phyloP scores from a whole-genome alignment of 2,113 vertebrate species.

The Astatotilapia flaviijosephi region DNA sequence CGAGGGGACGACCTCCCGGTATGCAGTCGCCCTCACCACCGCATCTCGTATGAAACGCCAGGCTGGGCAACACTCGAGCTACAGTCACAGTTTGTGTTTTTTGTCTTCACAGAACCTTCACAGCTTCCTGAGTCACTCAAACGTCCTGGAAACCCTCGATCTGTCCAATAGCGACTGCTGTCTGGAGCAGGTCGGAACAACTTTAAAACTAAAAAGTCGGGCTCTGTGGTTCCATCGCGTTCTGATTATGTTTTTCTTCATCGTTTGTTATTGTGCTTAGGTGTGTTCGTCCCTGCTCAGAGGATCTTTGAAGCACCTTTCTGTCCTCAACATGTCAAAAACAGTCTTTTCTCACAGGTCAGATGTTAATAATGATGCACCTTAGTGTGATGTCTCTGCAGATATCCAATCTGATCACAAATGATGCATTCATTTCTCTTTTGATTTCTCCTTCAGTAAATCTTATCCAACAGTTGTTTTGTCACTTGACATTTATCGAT shows the following conservation, averaged over 20 bases:
- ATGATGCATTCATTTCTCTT: background rate
- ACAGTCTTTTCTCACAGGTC: constrained; percentile 85
- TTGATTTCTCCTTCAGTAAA: background rate
- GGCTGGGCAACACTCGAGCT: background rate
- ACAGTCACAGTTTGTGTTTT: rapidly evolving
- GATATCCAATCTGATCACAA: background rate
- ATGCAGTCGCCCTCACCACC: background rate
- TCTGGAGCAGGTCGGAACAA: constrained; percentile 80
- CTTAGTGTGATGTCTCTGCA: background rate
- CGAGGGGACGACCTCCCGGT: constrained; percentile 89
- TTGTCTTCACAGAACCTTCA: constrained; percentile 76
- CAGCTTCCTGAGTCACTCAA: constrained; percentile 87
- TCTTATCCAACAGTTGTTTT: background rate
- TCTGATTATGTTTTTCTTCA: rapidly evolving
- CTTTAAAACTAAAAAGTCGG: rapidly evolving
- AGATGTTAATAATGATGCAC: background rate
- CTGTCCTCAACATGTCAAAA: constrained; percentile 86
- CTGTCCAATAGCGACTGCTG: constrained; percentile 89
- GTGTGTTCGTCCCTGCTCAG: constrained; percentile 85
- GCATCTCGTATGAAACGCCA: background rate
- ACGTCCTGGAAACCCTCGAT: constrained; percentile 83
- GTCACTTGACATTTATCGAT: background rate
- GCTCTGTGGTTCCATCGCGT: rapidly evolving
- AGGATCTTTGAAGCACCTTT: constrained; percentile 86
- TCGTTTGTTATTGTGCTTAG: constrained; percentile 45